Evolutionary conservation across 2,113 vertebrate genomes (phyloP).

Genomic region (Ploceus nigricollis): DNA sequence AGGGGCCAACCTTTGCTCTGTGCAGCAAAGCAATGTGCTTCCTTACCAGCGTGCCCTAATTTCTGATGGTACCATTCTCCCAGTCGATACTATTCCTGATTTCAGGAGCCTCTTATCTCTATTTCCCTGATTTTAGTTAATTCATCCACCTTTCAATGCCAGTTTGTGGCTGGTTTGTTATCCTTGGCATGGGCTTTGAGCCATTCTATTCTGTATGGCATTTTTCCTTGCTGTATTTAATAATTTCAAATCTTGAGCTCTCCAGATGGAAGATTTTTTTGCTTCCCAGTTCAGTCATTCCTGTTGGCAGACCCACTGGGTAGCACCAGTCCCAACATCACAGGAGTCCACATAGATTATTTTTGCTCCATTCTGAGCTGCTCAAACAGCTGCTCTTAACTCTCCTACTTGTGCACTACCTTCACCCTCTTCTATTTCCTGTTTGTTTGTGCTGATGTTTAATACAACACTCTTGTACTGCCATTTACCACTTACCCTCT

Average conservation of each 20-base stretch:
- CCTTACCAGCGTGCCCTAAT: not conserved
- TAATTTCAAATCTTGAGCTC: not conserved
- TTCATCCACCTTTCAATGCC: not conserved
- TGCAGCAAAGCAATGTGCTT: not conserved
- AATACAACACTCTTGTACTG: not conserved
- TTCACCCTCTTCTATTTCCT: not conserved
- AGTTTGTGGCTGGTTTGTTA: not conserved
- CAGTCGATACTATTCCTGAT: not conserved
- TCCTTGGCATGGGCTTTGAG: not conserved
- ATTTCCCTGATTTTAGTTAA: not conserved
- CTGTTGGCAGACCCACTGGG: not conserved
- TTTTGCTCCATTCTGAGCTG: not conserved
- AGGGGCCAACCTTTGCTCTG: not conserved
- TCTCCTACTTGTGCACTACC: not conserved
- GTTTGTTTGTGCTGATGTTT: not conserved
- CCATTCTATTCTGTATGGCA: not conserved
- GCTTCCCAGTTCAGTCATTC: not conserved
- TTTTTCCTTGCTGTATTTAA: not conserved
- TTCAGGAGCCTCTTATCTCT: not conserved
- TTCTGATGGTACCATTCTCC: not conserved
- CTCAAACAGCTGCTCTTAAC: not conserved
- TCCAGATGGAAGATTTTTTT: not conserved
- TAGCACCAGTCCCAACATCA: not conserved
- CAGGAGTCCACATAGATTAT: not conserved
- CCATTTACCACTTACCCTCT: not conserved